Conservation (phyloP, 2,888 invertebrate species). For the Spodoptera exigua region DNA sequence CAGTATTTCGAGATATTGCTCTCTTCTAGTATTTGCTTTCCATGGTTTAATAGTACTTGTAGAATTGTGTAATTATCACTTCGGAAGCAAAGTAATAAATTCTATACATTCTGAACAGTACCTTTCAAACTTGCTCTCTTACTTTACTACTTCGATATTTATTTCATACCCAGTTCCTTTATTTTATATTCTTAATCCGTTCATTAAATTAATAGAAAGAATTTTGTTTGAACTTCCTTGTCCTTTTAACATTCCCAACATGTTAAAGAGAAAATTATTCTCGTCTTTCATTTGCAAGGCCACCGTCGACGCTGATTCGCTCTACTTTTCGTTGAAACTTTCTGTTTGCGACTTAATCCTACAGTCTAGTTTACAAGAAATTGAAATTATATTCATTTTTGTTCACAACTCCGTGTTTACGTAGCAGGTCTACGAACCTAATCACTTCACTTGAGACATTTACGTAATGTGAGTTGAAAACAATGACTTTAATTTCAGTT, state of each 20-base stretch:
- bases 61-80: too few species aligned
- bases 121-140: too few species aligned
- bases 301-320: constrained; percentile 65
- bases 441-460: constrained; percentile 37
- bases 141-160: too few species aligned
- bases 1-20: too few species aligned
- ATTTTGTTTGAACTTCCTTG: constrained; percentile 16
- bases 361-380: constrained; percentile 40
- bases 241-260: constrained; percentile 35
- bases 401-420: constrained; percentile 20
- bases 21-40: too few species aligned
- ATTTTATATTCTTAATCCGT: too few species aligned
- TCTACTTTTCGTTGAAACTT: constrained; percentile 74
- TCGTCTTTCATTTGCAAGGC: constrained; percentile 72
- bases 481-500: constrained; percentile 47
- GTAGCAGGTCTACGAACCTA: constrained; percentile 31
- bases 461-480: constrained; percentile 51
- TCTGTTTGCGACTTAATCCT: constrained; percentile 64
- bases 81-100: too few species aligned
- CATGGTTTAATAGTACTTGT: too few species aligned
- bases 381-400: constrained; percentile 31
- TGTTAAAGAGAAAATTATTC: constrained; percentile 66
- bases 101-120: too few species aligned
- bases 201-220: too few species aligned
- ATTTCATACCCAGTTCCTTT: too few species aligned